These are phyloP conservation scores for Hanleya hanleyi DNA, from an alignment of 2,888 invertebrate genomes.

Conservation along the genomic window DNA sequence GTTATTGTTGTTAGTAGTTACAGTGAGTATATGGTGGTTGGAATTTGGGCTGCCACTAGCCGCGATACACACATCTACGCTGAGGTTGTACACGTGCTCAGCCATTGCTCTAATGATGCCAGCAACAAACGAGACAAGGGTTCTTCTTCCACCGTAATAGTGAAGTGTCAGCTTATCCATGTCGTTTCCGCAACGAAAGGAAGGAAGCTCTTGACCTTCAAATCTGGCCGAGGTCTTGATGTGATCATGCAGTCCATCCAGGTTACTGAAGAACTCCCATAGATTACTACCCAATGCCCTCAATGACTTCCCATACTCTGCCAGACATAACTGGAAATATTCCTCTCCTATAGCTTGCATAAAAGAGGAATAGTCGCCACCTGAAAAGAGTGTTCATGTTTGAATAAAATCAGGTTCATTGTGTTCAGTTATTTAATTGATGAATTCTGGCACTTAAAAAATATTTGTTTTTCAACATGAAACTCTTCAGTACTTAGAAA, in stretches of 20 bases:
- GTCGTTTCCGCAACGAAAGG: slow-evolving; percentile 84
- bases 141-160: slow-evolving; percentile 96
- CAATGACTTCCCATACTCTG: slow-evolving; percentile 96
- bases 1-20: slow-evolving; percentile 28
- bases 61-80: slow-evolving; percentile 92
- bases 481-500: no score
- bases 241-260: slow-evolving; percentile 97
- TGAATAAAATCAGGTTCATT: neutral
- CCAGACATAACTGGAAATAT: slow-evolving; percentile 97
- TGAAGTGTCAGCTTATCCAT: slow-evolving; percentile 80
- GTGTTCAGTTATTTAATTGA: no score
- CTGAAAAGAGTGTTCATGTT: neutral
- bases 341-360: slow-evolving; percentile 91
- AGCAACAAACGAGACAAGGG: slow-evolving; percentile 94
- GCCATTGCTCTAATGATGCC: slow-evolving; percentile 98
- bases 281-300: slow-evolving; percentile 96
- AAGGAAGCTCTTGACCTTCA: slow-evolving; percentile 84
- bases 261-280: slow-evolving; percentile 94
- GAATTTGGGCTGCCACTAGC: slow-evolving; percentile 92
- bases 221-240: slow-evolving; percentile 86
- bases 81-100: slow-evolving; percentile 91
- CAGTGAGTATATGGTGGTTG: slow-evolving; percentile 74
- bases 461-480: no score
- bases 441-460: no score
- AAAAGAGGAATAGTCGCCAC: neutral